Base-by-base conservation (phyloP, 2,113 vertebrate genomes). In the Mohoua ochrocephala region DNA sequence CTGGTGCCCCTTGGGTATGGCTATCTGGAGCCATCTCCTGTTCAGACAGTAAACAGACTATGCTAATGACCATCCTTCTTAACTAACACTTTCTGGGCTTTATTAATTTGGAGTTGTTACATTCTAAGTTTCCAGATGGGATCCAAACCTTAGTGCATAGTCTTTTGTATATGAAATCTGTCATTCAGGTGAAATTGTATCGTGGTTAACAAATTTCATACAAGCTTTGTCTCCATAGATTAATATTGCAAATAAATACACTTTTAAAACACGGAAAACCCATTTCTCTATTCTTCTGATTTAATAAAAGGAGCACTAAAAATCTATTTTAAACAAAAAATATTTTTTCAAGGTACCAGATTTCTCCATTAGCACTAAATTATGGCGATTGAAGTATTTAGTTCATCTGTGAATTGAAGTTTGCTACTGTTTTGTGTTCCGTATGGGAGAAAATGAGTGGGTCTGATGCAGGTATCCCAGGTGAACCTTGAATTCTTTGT, bases 21-120 rank as follows among this genome's bases (percentile, higher is more conserved):
- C 75, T 92, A 92, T 89, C 82, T 95, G 94, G 94, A 95, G 96
- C 92, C 96, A 96, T 88, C 92, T 96, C 95, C 96, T 97, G 94
- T 96, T 95, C 95, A 96, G 92, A 83, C 24, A 88, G 96, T 88
- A 95, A 91, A 93, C 67, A 90, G 75, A 44, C 92, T 60, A 42
- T 60, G 27, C 23, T 79, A 91, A 91, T 76, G 57, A 57, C 27
- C 14, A 31, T 64, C 22, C 15, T 47, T 84, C 30, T 64, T 85
- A 91, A 71, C 53, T 69, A 60, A 69, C 88, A 76, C 14, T 61
- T 65, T 24, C 3, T 2, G 8, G 9, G 6, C 1, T 50, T 79
- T 80, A 44, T 8, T 77, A 60, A 75, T 60, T 79, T 89, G 39
- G 21, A 82, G 13, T 31, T 63, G 8, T 33, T 79, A 59, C 5